Conservation (phyloP, 2,797 vertebrate species). For the Hafferia zeledoni region DNA sequence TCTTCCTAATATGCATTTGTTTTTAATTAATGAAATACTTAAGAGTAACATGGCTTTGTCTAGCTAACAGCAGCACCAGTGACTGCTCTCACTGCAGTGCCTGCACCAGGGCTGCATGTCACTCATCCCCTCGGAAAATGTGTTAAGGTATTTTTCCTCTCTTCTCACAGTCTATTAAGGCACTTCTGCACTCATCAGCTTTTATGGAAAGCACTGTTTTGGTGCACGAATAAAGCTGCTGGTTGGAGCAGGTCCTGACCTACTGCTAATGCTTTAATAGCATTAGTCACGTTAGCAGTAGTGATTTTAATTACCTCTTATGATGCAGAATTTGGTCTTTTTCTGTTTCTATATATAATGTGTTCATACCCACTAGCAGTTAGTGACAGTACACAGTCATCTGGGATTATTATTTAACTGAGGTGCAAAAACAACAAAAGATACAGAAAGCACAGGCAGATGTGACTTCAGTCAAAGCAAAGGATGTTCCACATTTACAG, state of each 20-base stretch:
- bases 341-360: neutral
- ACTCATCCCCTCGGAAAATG: neutral
- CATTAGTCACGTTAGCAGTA: neutral
- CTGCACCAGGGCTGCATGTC: neutral
- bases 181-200: neutral
- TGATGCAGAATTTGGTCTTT: neutral
- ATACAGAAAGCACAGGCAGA: neutral
- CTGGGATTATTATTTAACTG: neutral
- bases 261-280: neutral
- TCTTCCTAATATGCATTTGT: neutral
- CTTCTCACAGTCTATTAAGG: neutral
- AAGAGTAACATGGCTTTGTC: neutral
- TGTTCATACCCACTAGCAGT: neutral
- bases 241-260: neutral
- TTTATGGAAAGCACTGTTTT: neutral
- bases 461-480: neutral
- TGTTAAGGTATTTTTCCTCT: neutral
- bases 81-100: neutral
- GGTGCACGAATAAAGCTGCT: fast-evolving
- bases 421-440: neutral
- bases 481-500: neutral
- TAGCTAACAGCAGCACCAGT: neutral
- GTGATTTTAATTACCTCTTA: constrained; percentile 5
- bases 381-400: neutral
- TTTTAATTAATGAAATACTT: neutral